Conservation (phyloP, 1,140 invertebrate genomes). For the Protaetia brevitarsis region DNA sequence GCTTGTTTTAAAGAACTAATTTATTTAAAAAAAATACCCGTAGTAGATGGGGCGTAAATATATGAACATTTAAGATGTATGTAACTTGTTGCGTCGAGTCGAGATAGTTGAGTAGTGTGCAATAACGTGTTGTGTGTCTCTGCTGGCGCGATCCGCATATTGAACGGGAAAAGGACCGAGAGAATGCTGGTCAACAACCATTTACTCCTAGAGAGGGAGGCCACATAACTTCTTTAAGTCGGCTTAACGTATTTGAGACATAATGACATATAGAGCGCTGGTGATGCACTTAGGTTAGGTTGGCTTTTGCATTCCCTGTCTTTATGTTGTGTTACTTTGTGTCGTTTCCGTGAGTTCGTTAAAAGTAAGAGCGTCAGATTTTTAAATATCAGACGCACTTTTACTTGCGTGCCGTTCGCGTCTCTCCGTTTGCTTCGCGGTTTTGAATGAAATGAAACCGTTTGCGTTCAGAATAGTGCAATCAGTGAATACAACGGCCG, state of each 20-base stretch:
- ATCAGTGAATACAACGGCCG: background rate
- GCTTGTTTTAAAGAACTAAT: too few species aligned
- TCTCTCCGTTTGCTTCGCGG: background rate
- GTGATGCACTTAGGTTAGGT: background rate
- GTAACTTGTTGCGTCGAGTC: conserved; percentile 12
- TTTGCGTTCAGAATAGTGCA: background rate
- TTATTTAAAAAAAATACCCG: too few species aligned
- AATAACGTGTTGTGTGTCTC: too few species aligned
- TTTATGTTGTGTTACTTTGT: background rate
- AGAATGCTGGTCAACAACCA: conserved; percentile 18
- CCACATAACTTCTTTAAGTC: conserved; percentile 23
- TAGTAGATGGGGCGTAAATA: too few species aligned
- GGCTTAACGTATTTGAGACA: conserved; percentile 7
- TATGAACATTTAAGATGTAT: too few species aligned
- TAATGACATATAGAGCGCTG: background rate
- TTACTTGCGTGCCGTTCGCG: background rate
- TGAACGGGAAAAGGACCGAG: conserved; percentile 16
- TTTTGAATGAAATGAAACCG: conserved; percentile 15
- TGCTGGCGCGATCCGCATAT: background rate
- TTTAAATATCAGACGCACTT: conserved; percentile 1
- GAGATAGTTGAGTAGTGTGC: background rate
- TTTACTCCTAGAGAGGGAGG: conserved; percentile 18
- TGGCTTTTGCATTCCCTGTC: background rate
- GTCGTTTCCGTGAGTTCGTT: background rate
- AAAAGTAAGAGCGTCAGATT: conserved; percentile 6